phyloP scores from a whole-genome alignment of 2,797 vertebrate species.

The Lycodopsis pacificus region DNA sequence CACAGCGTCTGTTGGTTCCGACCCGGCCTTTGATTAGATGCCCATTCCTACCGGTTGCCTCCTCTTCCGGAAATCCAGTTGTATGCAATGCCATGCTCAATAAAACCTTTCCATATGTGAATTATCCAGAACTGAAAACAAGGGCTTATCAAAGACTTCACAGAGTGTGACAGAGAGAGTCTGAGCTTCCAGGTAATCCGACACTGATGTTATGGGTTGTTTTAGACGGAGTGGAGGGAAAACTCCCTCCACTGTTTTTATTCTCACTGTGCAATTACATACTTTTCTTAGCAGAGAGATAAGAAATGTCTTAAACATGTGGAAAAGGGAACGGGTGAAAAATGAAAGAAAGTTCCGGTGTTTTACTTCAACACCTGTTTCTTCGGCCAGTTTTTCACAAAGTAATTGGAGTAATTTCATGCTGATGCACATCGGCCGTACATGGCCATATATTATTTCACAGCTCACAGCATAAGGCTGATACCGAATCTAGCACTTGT shows the following conservation, averaged over 20 bases:
- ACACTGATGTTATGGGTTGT: constrained; percentile 68
- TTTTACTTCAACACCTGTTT: constrained; percentile 48
- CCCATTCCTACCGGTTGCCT: constrained; percentile 52
- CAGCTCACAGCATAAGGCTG: constrained; percentile 26
- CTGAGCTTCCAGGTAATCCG: constrained; percentile 61
- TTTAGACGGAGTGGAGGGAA: constrained; percentile 49
- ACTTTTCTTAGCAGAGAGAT: constrained; percentile 23
- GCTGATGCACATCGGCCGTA: constrained; percentile 25
- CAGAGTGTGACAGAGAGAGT: constrained; percentile 59
- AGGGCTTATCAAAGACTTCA: constrained; percentile 72
- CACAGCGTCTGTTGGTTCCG: constrained; percentile 27
- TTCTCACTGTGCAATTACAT: constrained; percentile 10
- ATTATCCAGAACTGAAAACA: constrained; percentile 75
- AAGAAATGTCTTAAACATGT: constrained; percentile 38
- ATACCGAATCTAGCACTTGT: constrained; percentile 24
- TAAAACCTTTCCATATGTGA: constrained; percentile 78
- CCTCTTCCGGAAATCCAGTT: constrained; percentile 74
- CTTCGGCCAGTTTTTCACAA: constrained; percentile 26
- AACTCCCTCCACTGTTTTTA: constrained; percentile 40
- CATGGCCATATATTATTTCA: constrained; percentile 32
- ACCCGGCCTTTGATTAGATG: constrained; percentile 56
- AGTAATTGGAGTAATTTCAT: constrained; percentile 29
- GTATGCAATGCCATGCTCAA: constrained; percentile 74
- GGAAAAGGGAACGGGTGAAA: constrained; percentile 5
- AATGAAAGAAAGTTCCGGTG: constrained; percentile 14